These are phyloP conservation scores for Zoanthus sociatus DNA, from an alignment of 92 coral and sea anemone species.

Conservation along the genomic window DNA sequence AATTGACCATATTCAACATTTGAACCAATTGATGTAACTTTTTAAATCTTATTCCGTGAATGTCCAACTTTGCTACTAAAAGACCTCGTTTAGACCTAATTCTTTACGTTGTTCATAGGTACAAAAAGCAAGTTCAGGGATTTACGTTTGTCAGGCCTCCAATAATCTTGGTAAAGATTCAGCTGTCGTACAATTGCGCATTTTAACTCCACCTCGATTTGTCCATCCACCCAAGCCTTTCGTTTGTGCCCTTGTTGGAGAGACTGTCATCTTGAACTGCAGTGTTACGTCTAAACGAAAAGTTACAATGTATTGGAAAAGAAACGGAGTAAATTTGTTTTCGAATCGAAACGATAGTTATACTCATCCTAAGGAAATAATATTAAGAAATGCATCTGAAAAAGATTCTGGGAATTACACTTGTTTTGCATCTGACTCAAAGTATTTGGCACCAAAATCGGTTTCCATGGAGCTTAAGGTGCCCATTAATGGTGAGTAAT, in stretches of 20 bases:
- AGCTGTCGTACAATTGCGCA: constrained; percentile 10
- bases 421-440: constrained; percentile 26
- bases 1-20: not conserved
- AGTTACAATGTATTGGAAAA: not conserved
- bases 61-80: not conserved
- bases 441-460: constrained; percentile 12
- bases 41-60: not conserved
- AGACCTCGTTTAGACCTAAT: not conserved
- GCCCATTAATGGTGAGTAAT: constrained; percentile 10
- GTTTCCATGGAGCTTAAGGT: constrained; percentile 43
- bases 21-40: not conserved
- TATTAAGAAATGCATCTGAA: constrained; percentile 16
- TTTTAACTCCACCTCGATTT: constrained; percentile 14
- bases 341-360: not conserved
- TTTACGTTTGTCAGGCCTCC: constrained; percentile 39
- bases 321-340: not conserved
- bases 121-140: constrained; percentile 19
- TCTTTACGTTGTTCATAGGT: not conserved
- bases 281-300: constrained; percentile 18
- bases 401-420: constrained; percentile 33
- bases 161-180: constrained; percentile 26
- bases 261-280: constrained; percentile 12
- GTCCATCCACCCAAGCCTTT: constrained; percentile 9
- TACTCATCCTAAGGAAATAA: not conserved
- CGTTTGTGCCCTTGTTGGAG: constrained; percentile 9